Base-by-base conservation (phyloP, 2,113 vertebrate genomes). In the Chaetorhynchus papuensis region DNA sequence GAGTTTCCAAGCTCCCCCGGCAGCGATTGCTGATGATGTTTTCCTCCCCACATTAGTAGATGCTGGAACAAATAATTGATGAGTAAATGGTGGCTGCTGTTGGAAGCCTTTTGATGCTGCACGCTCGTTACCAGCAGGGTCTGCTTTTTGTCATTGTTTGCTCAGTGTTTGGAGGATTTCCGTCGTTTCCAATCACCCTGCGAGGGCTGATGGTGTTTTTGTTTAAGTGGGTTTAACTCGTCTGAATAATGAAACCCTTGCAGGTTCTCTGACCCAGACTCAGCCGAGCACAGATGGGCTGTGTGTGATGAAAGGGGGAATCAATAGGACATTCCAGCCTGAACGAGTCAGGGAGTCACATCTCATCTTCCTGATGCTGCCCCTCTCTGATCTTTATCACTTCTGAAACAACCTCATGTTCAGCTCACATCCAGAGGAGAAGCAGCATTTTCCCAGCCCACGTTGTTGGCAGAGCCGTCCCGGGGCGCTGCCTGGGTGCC, bases 321-420 rank as follows among this genome's bases (percentile, higher is more conserved):
- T 97, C 89, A 49, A 85, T 83, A 75, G 83, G 82, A 89, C 75
- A 79, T 93, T 95, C 89, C 94, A 95, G 87, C 86, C 90, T 88
- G 44, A 83, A 59, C 59, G 74, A 96, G 78, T 83, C 93, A 84
- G 68, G 45, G 68, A 96, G 94, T 96, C 93, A 90, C 75, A 71
- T 82, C 95, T 95, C 92, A 94, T 95, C 93, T 92, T 79, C 75
- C 82, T 85, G 61, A 14, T 15, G 49, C 65, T 93, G 23, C 63
- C 33, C 54, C 85, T 71, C 68, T 56, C 93, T 87, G 95, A 95
- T 94, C 61, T 39, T 90, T 70, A 94, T 94, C 35, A 4, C n/a
- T 90, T 56, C 79, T 93, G 96, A 96, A 91, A 83, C 44, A 64
- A 26, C 2, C 1, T 21, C 42, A 2, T 87, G 78, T 35, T 95